A percentile compares a stretch with the other conserved stretches of the same genome.
Conservation (phyloP, 2,888 invertebrate species). For the Liposcelis brunnea region DNA sequence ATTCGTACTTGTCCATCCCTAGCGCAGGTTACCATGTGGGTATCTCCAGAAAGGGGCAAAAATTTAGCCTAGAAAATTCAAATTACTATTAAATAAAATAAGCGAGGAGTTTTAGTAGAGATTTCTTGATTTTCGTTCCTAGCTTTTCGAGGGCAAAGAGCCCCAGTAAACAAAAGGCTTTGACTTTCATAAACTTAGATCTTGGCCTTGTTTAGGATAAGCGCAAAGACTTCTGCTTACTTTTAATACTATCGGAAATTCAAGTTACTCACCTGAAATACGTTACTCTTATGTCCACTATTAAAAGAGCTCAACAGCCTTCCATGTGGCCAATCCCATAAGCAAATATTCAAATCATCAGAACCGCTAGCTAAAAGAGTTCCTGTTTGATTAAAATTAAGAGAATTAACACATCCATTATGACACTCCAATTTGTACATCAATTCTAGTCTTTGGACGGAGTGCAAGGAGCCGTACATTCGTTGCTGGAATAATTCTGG, state of each 20-base stretch:
- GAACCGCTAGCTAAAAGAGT: constrained; percentile 73
- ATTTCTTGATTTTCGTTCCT: constrained; percentile 24
- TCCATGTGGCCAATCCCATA: constrained; percentile 83
- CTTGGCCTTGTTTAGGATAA: too few relatives aligned
- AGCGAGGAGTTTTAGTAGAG: constrained; percentile 6
- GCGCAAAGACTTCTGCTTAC: too few relatives aligned
- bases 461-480: constrained; percentile 66
- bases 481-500: constrained; percentile 42
- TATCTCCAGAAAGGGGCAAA: constrained; percentile 57
- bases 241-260: too few relatives aligned
- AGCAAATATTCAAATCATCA: constrained; percentile 67
- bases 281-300: constrained; percentile 72
- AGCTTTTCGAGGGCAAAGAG: constrained; percentile 40
- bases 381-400: constrained; percentile 72
- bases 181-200: too few relatives aligned
- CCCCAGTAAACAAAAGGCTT: constrained; percentile 29
- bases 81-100: constrained; percentile 3
- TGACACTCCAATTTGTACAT: constrained; percentile 62
- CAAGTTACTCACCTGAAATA: constrained; percentile 60
- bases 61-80: constrained; percentile 47
- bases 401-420: constrained; percentile 78
- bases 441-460: constrained; percentile 64
- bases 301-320: constrained; percentile 46
- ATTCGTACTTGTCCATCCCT: constrained; percentile 71
- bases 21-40: constrained; percentile 73